These are phyloP conservation scores for Strix occidentalis DNA, from an alignment of 2,797 vertebrate species.

Conservation along the genomic window DNA sequence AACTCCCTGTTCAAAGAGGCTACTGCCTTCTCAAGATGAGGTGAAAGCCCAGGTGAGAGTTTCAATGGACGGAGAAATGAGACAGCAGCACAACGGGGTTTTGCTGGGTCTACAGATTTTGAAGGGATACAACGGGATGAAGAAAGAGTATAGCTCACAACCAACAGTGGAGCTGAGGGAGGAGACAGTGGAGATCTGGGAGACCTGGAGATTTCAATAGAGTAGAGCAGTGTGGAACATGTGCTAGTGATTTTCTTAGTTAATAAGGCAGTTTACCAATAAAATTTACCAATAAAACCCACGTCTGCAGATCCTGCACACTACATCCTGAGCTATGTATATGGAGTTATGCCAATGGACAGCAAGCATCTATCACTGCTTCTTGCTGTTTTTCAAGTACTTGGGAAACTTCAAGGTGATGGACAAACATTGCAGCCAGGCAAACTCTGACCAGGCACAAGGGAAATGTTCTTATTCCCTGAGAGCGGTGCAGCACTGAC, in stretches of 20 bases:
- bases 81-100: background rate
- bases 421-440: background rate
- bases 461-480: background rate
- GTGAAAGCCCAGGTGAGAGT: background rate
- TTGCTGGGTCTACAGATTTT: background rate
- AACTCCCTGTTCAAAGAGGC: background rate
- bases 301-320: background rate
- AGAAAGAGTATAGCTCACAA: background rate
- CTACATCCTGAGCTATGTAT: background rate
- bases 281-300: background rate
- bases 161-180: rapidly evolving
- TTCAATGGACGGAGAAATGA: background rate
- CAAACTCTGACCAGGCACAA: background rate
- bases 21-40: background rate
- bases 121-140: background rate
- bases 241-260: background rate
- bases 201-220: background rate
- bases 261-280: background rate
- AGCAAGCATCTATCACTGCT: background rate
- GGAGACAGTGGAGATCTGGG: background rate
- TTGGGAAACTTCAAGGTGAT: background rate
- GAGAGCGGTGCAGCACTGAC: background rate
- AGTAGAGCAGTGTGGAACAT: background rate
- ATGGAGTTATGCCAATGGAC: background rate
- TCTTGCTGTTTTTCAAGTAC: background rate